These are phyloP conservation scores for Haliclystus octoradiatus DNA, from an alignment of 30 jellyfish, hydroid and myxozoan species.

Conservation along the genomic window DNA sequence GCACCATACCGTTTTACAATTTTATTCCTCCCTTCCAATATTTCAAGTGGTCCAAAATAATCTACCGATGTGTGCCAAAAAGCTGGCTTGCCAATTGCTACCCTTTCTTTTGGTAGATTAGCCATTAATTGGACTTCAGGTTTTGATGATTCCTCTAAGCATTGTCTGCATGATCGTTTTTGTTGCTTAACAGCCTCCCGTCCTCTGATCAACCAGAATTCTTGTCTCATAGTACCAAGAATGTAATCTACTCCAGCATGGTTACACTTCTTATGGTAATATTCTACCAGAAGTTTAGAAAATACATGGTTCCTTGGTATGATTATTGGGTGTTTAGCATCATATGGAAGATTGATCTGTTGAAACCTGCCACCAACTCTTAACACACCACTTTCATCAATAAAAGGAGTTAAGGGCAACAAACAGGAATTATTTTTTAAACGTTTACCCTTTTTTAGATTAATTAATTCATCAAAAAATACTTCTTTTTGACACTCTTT, in stretches of 20 bases:
- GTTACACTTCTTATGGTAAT: slow-evolving; percentile 7
- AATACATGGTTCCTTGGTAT: slow-evolving; percentile 17
- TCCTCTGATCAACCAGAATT: slow-evolving; percentile 26
- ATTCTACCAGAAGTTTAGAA: slow-evolving; percentile 15
- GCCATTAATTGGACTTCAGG: slow-evolving; percentile 28
- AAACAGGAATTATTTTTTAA: slow-evolving; percentile 11
- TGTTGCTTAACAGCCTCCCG: slow-evolving; percentile 19
- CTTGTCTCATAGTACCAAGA: slow-evolving; percentile 21
- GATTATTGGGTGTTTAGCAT: slow-evolving; percentile 16
- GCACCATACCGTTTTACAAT: slow-evolving; percentile 22
- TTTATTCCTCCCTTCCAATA: too few relatives aligned
- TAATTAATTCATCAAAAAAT: too few relatives aligned
- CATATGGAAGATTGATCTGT: slow-evolving; percentile 19
- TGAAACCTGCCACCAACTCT: slow-evolving; percentile 34
- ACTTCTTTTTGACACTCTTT: too few relatives aligned
- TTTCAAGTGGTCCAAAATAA: slow-evolving; percentile 29
- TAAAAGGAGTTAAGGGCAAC: slow-evolving; percentile 20
- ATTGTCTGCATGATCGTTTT: too few relatives aligned
- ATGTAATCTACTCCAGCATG: slow-evolving; percentile 24
- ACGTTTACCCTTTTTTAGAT: slow-evolving; percentile 19
- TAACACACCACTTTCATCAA: slow-evolving; percentile 22
- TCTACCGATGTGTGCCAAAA: slow-evolving; percentile 21
- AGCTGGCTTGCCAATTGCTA: slow-evolving; percentile 5
- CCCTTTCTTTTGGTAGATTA: slow-evolving; percentile 24
- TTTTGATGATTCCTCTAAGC: too few relatives aligned